Conservation (phyloP, 2,888 invertebrate genomes). For the Acleris literana region DNA sequence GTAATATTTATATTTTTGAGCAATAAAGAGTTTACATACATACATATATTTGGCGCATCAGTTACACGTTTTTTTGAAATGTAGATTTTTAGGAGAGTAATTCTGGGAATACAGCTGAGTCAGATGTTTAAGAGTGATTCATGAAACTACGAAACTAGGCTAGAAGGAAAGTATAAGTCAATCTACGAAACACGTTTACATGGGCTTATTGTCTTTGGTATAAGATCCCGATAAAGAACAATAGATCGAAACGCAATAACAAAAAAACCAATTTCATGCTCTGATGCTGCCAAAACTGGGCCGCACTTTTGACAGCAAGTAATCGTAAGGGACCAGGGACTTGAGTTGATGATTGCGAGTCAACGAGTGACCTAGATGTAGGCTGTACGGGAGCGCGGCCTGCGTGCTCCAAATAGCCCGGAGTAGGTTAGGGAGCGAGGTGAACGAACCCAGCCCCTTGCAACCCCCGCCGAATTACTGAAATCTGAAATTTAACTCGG, state of each 20-base stretch:
- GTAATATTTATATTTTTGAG: no score
- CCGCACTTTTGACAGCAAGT: slow-evolving; percentile 28
- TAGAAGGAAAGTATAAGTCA: no score
- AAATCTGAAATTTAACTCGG: slow-evolving; percentile 28
- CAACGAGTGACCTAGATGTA: slow-evolving; percentile 70
- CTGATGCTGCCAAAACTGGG: slow-evolving; percentile 21
- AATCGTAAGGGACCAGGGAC: slow-evolving; percentile 47
- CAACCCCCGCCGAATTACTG: slow-evolving; percentile 61
- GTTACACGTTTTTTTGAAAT: no score
- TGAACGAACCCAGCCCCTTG: slow-evolving; percentile 67
- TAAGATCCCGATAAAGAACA: slow-evolving; percentile 12
- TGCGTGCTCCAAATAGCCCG: slow-evolving; percentile 76
- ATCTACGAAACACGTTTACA: no score
- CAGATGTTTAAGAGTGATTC: no score
- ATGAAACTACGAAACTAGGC: no score
- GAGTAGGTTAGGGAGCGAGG: slow-evolving; percentile 80
- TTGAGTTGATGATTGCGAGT: slow-evolving; percentile 48
- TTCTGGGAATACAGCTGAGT: no score
- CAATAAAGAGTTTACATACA: no score
- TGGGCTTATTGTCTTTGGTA: no score
- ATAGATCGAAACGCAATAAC: slow-evolving; percentile 16
- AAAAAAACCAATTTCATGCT: slow-evolving; percentile 30
- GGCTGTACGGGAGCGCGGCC: slow-evolving; percentile 69
- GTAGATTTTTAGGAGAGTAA: no score
- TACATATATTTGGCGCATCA: no score